Conservation (phyloP, 2,797 vertebrate species). For the Syngnathus rostellatus region DNA sequence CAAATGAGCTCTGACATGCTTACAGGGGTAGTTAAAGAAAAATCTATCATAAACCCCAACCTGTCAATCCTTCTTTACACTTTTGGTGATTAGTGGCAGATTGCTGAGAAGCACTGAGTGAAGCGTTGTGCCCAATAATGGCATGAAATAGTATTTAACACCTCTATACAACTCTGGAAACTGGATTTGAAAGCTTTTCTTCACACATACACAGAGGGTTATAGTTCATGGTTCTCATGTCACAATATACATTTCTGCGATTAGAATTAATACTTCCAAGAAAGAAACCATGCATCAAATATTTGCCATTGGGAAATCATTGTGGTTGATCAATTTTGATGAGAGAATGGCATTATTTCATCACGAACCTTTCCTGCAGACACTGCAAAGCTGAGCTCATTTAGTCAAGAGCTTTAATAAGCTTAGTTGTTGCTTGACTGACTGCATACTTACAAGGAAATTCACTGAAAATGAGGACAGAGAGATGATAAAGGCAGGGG, state of each 20-base stretch:
- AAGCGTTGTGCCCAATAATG: not conserved
- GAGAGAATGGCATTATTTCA: conserved; percentile 12
- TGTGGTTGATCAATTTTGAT: conserved; percentile 46
- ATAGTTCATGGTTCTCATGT: conserved; percentile 39
- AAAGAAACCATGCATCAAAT: conserved; percentile 42
- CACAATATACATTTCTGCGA: conserved; percentile 31
- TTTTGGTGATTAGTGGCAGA: conserved; percentile 11
- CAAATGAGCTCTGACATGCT: conserved; percentile 53
- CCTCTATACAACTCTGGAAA: not conserved
- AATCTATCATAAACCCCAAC: conserved; percentile 39
- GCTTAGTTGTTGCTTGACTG: conserved; percentile 38
- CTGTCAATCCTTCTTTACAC: conserved; percentile 44
- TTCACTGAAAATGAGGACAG: conserved; percentile 9
- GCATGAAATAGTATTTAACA: not conserved
- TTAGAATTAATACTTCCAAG: conserved; percentile 34
- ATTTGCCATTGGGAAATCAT: conserved; percentile 54
- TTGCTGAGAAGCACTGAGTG: conserved; percentile 2
- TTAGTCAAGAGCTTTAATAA: conserved; percentile 54
- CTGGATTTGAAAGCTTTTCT: not conserved
- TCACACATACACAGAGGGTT: conserved; percentile 13
- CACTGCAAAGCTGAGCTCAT: conserved; percentile 37
- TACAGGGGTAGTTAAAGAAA: conserved; percentile 41
- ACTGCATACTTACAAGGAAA: conserved; percentile 21
- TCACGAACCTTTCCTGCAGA: conserved; percentile 33
- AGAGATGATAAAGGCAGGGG: conserved; percentile 22